Percentiles rank a stretch among this genome's conserved stretches.
These are phyloP conservation scores for Spinibarbus caldwelli DNA, from an alignment of 2,797 vertebrate species.

Conservation along the genomic window DNA sequence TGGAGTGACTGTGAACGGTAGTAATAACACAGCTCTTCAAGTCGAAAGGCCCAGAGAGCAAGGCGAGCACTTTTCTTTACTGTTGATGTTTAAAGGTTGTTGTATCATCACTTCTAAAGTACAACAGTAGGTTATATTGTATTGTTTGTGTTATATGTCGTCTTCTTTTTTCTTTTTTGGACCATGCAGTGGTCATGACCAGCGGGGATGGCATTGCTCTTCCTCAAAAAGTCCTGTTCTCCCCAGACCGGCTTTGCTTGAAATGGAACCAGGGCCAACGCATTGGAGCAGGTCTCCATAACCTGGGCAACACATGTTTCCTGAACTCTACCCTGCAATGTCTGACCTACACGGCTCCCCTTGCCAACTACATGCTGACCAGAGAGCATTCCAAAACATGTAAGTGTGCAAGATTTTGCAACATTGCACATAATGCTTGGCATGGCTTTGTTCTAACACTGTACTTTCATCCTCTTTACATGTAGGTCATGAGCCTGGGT, in stretches of 20 bases:
- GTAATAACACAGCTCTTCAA: slow-evolving; percentile 73
- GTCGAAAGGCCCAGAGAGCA: slow-evolving; percentile 89
- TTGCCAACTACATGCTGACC: slow-evolving; percentile 95
- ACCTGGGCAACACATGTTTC: slow-evolving; percentile 97
- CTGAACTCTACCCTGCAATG: slow-evolving; percentile 95
- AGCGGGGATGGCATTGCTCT: slow-evolving; percentile 89
- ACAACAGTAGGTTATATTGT: not conserved
- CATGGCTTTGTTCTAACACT: slow-evolving; percentile 8
- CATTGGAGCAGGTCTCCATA: slow-evolving; percentile 94
- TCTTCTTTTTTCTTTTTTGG: slow-evolving; percentile 24
- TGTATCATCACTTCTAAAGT: not conserved
- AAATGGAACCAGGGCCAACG: slow-evolving; percentile 92
- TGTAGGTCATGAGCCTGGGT: slow-evolving; percentile 90
- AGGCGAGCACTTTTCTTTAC: slow-evolving; percentile 71
- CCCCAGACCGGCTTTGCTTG: slow-evolving; percentile 89
- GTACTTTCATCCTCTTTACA: slow-evolving; percentile 29
- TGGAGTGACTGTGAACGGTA: slow-evolving; percentile 89
- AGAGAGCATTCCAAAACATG: slow-evolving; percentile 96
- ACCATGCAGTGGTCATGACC: slow-evolving; percentile 72
- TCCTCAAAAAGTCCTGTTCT: slow-evolving; percentile 93
- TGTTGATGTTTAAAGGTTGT: not conserved
- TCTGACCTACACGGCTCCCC: slow-evolving; percentile 93
- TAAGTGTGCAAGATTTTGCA: slow-evolving; percentile 68
- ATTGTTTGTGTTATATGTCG: slow-evolving; percentile 9
- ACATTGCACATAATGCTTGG: not conserved